Base-by-base conservation (phyloP, 2,113 vertebrate species). In the Lycaon pictus region DNA sequence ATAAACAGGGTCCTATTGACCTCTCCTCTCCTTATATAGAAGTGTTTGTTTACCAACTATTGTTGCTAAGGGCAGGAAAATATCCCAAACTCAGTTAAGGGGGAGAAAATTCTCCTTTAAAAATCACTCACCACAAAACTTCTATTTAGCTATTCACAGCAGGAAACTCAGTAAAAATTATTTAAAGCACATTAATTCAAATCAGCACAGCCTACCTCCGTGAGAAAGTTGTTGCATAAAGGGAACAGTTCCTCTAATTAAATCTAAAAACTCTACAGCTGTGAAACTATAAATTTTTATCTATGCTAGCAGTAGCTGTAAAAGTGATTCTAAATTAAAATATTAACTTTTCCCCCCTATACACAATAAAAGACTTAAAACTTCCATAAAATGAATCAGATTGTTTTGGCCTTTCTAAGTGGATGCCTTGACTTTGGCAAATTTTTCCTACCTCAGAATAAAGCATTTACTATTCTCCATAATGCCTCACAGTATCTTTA, bases 191-290 rank as follows among this genome's bases (percentile, higher is more conserved):
- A 93, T 97, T 98, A 97, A 98, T 98, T 98, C 83, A 98, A 98
- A 98, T 98, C 98, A 96, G 97, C 76, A 95, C 82, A 98, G 85
- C 84, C 92, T 96, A 98, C 90, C 97, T 98, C 93, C 17, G 1
- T 94, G 95, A 77, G 94, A 94, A 99, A 98, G 95, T 97, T 97
- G 88, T 95, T 87, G 0, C 93, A 93, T 95, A 98, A 98, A 98
- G 85, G 95, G 88, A 98, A 98, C 88, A 97, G 95, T 98, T 98
- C 94, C 51, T 97, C 98, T 98, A 99, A 99, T 99, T 98, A 98
- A 98, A 98, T 98, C 95, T 97, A 98, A 98, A 98, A 97, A 95
- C 88, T 98, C 97, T 98, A 98, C 91, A 98, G 96, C 97, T 98
- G 96, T 97, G 97, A 98, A 98, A 96, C 93, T 95, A 97, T 98